Evolutionary conservation across 2,888 invertebrate species (phyloP).

Genomic region (Galerucella pusilla): DNA sequence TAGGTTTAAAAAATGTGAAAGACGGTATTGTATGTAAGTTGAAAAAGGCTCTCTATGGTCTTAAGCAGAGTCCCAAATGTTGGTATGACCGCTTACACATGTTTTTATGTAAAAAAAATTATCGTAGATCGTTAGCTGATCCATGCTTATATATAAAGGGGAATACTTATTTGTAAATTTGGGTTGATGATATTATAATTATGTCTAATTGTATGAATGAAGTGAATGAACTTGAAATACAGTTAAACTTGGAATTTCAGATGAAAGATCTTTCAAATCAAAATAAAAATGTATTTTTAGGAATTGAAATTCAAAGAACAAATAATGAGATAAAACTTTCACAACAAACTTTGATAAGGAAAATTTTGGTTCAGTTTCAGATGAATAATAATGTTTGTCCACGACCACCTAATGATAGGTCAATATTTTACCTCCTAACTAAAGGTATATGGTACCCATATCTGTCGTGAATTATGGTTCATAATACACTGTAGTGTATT

Average conservation of each 20-base stretch:
- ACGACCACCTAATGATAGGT: no score
- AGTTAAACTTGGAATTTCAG: slow-evolving; percentile 34
- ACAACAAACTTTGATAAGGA: slow-evolving; percentile 42
- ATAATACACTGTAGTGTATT: no score
- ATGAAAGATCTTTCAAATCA: slow-evolving; percentile 41
- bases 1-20: slow-evolving; percentile 24
- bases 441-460: no score
- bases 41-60: slow-evolving; percentile 42
- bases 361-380: slow-evolving; percentile 40
- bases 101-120: slow-evolving; percentile 32
- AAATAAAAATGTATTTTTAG: slow-evolving; percentile 36
- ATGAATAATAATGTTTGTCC: no score
- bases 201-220: slow-evolving; percentile 35
- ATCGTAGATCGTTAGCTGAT: slow-evolving; percentile 40
- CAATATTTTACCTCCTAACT: no score
- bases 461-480: no score
- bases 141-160: slow-evolving; percentile 46
- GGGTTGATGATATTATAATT: slow-evolving; percentile 45
- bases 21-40: slow-evolving; percentile 30
- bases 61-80: slow-evolving; percentile 44
- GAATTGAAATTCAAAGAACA: slow-evolving; percentile 40
- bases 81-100: slow-evolving; percentile 25
- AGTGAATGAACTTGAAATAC: slow-evolving; percentile 32
- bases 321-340: slow-evolving; percentile 32
- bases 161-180: slow-evolving; percentile 39